Evolutionary conservation across 2,888 invertebrate species (phyloP), one percentile per base, ranked within the genome.

Genomic region (Aleiodes leptofemur): DNA sequence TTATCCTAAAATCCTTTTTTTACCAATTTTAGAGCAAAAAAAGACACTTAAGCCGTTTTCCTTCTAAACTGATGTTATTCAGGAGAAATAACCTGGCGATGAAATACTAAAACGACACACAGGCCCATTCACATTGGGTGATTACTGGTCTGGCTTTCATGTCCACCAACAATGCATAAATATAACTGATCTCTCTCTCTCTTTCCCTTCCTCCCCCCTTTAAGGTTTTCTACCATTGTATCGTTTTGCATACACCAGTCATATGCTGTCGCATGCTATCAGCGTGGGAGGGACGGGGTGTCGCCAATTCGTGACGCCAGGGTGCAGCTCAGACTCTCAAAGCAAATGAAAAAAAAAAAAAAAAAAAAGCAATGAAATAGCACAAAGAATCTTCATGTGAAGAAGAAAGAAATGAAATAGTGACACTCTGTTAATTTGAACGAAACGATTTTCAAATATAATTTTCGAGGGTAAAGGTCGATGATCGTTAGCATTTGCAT

Each of bases 111-210:
- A 85, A 82, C 59, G 64, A 64, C 48, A 51, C 68, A 68, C 34
- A 56, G 61, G 73, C 79, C 79, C 78, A 84, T 84, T 83, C 82
- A 84, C 77, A 78, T 79, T 75, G 82, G 82, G 80, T 86, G 83
- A 84, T 85, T 84, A 86, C 80, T 74, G 78, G 70, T 81, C 82
- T 81, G 77, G 81, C 81, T 86, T 86, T 86, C 86, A 87, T 86
- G 82, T 82, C 81, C 85, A 84, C 51, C 85, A 85, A 86, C 86
- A 87, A 87, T 86, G 83, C 86, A 85, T 86, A 86, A 87, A 86
- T 87, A 86, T 82, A 81, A 82, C 83, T 83, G 86, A 86, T 86
- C 43, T 43, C 43, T 43, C 9, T 43, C 43, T 43, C 11, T 11
- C 43, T 23, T 23, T 23, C 23, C 23, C 23, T 1, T 2, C 23